Conservation (phyloP, 1,140 invertebrate species). For the Neodiprion fabricii region DNA sequence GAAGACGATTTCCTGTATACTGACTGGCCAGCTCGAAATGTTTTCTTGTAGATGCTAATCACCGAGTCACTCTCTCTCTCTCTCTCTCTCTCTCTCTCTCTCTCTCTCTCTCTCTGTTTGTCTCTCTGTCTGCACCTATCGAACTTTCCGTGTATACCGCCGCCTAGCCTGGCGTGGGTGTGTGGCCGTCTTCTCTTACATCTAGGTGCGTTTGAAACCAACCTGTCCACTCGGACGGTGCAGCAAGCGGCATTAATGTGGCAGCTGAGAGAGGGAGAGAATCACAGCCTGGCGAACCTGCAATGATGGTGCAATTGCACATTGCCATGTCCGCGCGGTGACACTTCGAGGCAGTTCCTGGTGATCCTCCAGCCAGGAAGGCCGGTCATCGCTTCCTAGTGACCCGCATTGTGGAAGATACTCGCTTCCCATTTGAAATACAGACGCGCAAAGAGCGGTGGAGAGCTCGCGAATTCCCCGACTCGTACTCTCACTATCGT, state of each 20-base stretch:
- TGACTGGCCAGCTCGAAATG: neutral
- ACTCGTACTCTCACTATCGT: too few relatives aligned
- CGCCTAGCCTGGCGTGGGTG: too few relatives aligned
- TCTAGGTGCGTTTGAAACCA: too few relatives aligned
- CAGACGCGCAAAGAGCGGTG: too few relatives aligned
- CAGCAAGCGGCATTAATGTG: neutral
- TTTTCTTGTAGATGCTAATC: neutral
- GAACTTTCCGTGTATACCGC: too few relatives aligned
- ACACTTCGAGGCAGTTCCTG: neutral
- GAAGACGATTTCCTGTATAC: neutral
- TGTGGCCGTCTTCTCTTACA: too few relatives aligned
- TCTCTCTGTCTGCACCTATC: neutral
- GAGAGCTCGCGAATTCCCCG: too few relatives aligned
- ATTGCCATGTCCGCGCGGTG: neutral
- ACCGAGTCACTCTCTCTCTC: neutral
- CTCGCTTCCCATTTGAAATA: neutral
- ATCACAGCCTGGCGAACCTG: neutral
- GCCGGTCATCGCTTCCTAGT: neutral
- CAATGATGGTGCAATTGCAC: slow-evolving; percentile 1
- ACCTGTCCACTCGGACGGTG: too few relatives aligned
- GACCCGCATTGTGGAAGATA: neutral
- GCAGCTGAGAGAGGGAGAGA: neutral
- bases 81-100: neutral
- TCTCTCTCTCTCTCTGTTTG: neutral
- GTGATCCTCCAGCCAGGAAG: neutral